phyloP scores from a whole-genome alignment of 2,888 invertebrate genomes.

The Microplitis deprimator region DNA sequence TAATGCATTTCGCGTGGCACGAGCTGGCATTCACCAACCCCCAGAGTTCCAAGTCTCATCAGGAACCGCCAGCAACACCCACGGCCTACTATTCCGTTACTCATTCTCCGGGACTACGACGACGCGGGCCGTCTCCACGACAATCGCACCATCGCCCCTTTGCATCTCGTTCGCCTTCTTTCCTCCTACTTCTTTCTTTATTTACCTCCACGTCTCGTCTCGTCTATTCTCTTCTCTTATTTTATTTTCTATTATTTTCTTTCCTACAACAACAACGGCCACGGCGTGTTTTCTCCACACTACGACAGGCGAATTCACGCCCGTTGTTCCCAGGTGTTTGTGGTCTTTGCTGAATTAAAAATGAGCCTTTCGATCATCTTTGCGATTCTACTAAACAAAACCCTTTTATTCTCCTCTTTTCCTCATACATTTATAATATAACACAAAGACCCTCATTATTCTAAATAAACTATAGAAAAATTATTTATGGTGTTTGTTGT shows the following conservation, averaged over 20 bases:
- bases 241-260: neutral
- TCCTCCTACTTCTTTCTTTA: neutral
- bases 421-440: neutral
- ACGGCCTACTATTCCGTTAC: constrained; percentile 37
- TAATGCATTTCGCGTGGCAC: constrained; percentile 63
- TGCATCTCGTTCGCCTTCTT: constrained; percentile 9
- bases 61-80: constrained; percentile 48
- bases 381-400: constrained; percentile 8
- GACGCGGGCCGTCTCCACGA: constrained; percentile 33
- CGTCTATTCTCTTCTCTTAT: constrained; percentile 1
- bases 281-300: constrained; percentile 13
- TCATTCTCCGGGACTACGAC: constrained; percentile 30
- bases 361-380: constrained; percentile 38
- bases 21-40: constrained; percentile 40
- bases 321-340: constrained; percentile 39
- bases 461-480: neutral
- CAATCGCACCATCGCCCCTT: constrained; percentile 23
- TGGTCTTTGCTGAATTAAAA: constrained; percentile 40
- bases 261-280: too few species aligned
- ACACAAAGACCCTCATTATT: neutral
- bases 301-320: constrained; percentile 33
- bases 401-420: neutral
- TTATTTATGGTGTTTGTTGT: neutral
- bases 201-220: neutral
- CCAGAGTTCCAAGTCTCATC: constrained; percentile 48